Base-by-base conservation (phyloP, 2,797 vertebrate species). In the Takifugu rubripes region DNA sequence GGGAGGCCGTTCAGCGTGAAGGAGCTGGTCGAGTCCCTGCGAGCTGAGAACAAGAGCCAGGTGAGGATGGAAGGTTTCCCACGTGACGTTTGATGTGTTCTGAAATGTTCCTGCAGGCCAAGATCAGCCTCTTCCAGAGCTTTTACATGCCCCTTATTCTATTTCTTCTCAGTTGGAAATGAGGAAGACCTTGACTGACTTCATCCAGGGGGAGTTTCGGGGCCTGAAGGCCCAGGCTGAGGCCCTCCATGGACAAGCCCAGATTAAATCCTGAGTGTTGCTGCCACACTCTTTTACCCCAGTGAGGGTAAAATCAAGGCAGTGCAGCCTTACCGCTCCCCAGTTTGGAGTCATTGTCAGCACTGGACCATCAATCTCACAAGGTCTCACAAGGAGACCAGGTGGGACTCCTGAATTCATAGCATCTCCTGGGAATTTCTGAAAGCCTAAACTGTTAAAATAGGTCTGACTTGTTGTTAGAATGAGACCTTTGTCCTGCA, bases 181-280 rank as follows among this genome's bases (percentile, higher is more conserved):
- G 84, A 92, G 94, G 54, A 96, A 95, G 78, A 90, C 82, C 0
- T 58, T 97, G 78, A 97, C 95, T 0, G 94, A 97, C 62, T 93
- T 93, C 60, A 92, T 97, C 75, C 94, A 97, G 78, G 78, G 42
- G 14, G 94, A 97, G 73, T 93, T 97, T 10, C 75, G 55, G 61
- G 80, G 49, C 10, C 82, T 97, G 72, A 94, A 92, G 70, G 72
- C 57, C 1, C 93, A 93, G 69, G 94, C 95, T 0, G 94, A 94
- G 74, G 74, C 78, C 1, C 90, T 96, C 17, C 94, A 96, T 47
- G 43, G 55, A 14, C 81, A 83, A 64, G 73, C 89, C 0, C 86
- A 90, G 61, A 71, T 54, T 40, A 61, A 70, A 74, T 84, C 72
- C 56, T 85, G 79, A 86, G 62, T 6, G 49, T 11, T 11, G 43